Base-by-base conservation (phyloP, 1,140 invertebrate species). In the Pseudomyrmex flavicornis region DNA sequence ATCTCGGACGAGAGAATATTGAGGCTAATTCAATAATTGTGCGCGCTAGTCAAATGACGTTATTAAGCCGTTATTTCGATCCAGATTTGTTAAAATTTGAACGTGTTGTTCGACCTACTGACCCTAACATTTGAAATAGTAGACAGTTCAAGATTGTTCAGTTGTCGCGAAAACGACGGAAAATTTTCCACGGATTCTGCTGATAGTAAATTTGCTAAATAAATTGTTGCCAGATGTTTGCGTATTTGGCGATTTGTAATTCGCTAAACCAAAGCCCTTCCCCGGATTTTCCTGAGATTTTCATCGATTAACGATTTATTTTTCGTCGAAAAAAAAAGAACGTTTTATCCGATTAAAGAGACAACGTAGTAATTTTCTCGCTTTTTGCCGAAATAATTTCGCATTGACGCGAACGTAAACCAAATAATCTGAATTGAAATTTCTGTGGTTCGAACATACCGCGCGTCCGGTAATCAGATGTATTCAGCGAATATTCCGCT, bases 401-500 rank as follows among this genome's bases (percentile, higher is more conserved):
- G 3, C 44, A 61, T 72, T 80, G 15, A 79, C 12, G 15, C 54
- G 10, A 17, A n/a, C 48, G 13, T 50, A 35, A 35, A 35, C 0
- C 44, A n/a, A 72, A 50, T 59, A 20, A 72, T 80, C 10, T 15
- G 22, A 80, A 72, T 80, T 59, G 1, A 59, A 80, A 80, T 80
- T 50, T 80, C 54, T 80, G 65, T 13, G 66, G 54, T 59, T 61
- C 26, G 13, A 8, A 26, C 61, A 12, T 17, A 44, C 9, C 59
- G 44, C 48, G 12, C 59, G 13, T 35, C 15, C n/a, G 48, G 12
- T 83, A 79, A 77, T 83, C 52, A 79, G 22, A 79, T 65, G 74
- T 83, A 83, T 83, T 83, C 73, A 76, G 59, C 59, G 82, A 68
- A 83, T 83, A 83, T 83, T 66, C 22, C 22, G 72, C 44, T 74